These are phyloP conservation scores for Brenthis daphne DNA, from an alignment of 2,888 invertebrate species.

Conservation along the genomic window DNA sequence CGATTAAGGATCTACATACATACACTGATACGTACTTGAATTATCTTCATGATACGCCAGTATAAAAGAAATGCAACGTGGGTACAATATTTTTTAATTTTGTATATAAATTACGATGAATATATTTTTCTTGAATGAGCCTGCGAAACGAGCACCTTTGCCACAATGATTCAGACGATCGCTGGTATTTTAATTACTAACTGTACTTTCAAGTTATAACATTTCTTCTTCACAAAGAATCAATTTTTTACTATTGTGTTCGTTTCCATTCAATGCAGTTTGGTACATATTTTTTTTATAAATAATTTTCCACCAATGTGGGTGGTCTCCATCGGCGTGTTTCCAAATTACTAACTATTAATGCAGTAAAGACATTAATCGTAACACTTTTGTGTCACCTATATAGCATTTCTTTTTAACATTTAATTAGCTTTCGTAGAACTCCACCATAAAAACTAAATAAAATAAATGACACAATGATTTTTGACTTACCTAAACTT, in stretches of 20 bases:
- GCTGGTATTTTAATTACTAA: constrained; percentile 24
- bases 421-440: too few species aligned
- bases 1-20: too few species aligned
- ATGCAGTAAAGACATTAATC: background rate
- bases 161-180: constrained; percentile 11
- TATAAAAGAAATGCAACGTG: background rate
- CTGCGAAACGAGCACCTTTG: background rate
- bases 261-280: constrained; percentile 4
- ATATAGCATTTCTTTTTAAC: too few species aligned
- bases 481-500: too few species aligned
- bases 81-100: background rate
- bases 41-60: too few species aligned
- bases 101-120: background rate
- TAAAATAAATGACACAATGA: background rate
- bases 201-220: constrained; percentile 15
- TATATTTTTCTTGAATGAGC: constrained; percentile 3
- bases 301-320: constrained; percentile 1
- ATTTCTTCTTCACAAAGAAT: constrained; percentile 14
- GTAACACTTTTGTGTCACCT: too few species aligned
- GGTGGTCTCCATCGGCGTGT: background rate
- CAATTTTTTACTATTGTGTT: constrained; percentile 18
- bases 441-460: too few species aligned
- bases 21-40: too few species aligned
- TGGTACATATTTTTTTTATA: background rate
- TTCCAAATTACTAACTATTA: background rate